Conservation (phyloP, 2,113 vertebrate genomes). For the Chloroceryle aenea region DNA sequence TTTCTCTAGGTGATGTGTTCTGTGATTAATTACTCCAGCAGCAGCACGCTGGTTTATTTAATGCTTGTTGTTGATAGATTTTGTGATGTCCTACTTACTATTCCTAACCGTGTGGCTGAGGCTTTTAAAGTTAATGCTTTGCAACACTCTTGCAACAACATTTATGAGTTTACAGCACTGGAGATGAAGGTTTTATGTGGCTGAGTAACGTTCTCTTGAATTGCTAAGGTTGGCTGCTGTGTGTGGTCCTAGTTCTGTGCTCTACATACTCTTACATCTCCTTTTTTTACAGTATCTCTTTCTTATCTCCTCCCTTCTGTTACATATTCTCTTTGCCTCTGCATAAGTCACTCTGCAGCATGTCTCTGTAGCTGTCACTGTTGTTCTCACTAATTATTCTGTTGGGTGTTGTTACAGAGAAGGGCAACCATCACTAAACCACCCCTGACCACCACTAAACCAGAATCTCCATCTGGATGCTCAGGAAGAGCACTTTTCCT, state of each 20-base stretch:
- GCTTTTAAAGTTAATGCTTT: slow-evolving; percentile 7
- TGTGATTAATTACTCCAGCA: background rate
- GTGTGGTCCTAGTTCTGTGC: background rate
- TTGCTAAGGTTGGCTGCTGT: background rate
- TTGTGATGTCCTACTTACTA: background rate
- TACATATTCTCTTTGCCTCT: background rate
- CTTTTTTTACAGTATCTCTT: background rate
- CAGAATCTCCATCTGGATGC: too few relatives aligned
- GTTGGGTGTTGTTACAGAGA: background rate
- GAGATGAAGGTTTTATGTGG: slow-evolving; percentile 8
- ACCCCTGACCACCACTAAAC: too few relatives aligned
- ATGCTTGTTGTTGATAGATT: background rate
- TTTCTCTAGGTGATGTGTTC: background rate
- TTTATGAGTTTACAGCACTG: background rate
- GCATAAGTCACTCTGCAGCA: background rate
- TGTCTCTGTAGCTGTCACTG: background rate
- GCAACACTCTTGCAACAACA: background rate
- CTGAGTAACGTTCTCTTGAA: background rate
- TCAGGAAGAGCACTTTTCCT: too few relatives aligned
- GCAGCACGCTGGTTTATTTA: background rate
- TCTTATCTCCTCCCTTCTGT: background rate
- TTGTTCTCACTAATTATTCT: background rate
- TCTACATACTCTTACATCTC: background rate
- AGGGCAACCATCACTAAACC: background rate
- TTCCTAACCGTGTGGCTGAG: background rate